These are phyloP conservation scores for Drosophila putrida DNA, from an alignment of 2,888 invertebrate species.

Conservation along the genomic window DNA sequence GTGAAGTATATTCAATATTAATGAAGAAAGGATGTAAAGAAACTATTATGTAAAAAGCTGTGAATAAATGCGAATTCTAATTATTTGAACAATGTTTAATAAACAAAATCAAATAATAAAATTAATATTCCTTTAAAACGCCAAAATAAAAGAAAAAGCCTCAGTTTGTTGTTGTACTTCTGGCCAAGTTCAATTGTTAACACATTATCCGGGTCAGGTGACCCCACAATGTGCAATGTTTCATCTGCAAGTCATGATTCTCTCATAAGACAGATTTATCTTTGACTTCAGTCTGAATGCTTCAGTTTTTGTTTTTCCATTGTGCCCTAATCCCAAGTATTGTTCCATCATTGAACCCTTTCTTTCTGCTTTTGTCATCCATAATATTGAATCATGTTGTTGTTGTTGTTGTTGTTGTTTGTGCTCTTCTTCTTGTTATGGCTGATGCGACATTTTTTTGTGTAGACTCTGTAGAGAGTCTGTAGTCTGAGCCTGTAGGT, in stretches of 20 bases:
- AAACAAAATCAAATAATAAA: too few species aligned
- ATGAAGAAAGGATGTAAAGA: too few species aligned
- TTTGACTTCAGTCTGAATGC: slow-evolving; percentile 10
- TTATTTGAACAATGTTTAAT: too few species aligned
- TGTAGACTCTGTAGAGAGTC: background rate
- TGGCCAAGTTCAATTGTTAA: background rate
- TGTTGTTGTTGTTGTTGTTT: slow-evolving; percentile 5
- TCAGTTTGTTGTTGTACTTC: background rate
- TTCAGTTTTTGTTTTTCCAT: slow-evolving; percentile 24
- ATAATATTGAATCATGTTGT: slow-evolving; percentile 46
- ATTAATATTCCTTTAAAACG: too few species aligned
- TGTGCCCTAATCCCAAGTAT: slow-evolving; percentile 35
- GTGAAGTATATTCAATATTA: too few species aligned
- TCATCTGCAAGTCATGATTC: slow-evolving; percentile 27
- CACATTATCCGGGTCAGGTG: slow-evolving; percentile 1
- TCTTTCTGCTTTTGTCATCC: slow-evolving; percentile 35
- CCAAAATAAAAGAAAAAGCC: too few species aligned
- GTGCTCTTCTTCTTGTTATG: slow-evolving; percentile 33
- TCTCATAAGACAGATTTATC: slow-evolving; percentile 36
- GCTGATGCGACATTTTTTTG: slow-evolving; percentile 55
- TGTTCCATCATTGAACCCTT: slow-evolving; percentile 52
- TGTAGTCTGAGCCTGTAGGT: slow-evolving; percentile 63
- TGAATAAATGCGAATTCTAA: too few species aligned
- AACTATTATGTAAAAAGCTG: too few species aligned
- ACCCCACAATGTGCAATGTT: slow-evolving; percentile 20